Conservation (phyloP, 2,797 vertebrate species). For the Liparis tanakae region DNA sequence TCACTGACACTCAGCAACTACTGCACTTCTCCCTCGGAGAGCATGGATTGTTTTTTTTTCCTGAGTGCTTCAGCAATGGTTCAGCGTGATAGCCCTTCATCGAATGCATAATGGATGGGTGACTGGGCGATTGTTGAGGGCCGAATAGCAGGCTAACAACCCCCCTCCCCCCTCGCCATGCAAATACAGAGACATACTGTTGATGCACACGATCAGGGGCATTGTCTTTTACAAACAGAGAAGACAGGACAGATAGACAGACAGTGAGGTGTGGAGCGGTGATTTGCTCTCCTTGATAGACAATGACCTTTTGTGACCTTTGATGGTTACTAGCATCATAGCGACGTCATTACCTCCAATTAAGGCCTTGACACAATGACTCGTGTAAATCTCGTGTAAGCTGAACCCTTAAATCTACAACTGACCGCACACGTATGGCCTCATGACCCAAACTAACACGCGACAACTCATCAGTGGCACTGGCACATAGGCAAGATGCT, state of each 20-base stretch:
- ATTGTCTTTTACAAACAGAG: conserved; percentile 45
- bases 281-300: conserved; percentile 44
- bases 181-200: conserved; percentile 46
- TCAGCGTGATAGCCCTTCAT: conserved; percentile 80
- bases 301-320: conserved; percentile 58
- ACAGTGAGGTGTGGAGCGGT: conserved; percentile 33
- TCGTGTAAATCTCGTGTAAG: conserved; percentile 37
- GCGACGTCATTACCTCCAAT: conserved; percentile 43
- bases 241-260: conserved; percentile 21
- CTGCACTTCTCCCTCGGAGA: conserved; percentile 59
- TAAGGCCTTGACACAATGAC: conserved; percentile 52
- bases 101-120: conserved; percentile 67
- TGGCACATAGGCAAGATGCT: conserved; percentile 60
- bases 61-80: conserved; percentile 78
- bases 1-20: conserved; percentile 59
- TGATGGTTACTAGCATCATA: conserved; percentile 43
- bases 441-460: conserved; percentile 36
- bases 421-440: conserved; percentile 38
- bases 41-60: conserved; percentile 63
- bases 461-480: conserved; percentile 50
- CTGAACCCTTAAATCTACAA: conserved; percentile 43
- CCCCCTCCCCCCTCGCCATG: conserved; percentile 17
- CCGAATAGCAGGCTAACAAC: conserved; percentile 22
- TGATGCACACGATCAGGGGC: conserved; percentile 47
- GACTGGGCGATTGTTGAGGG: conserved; percentile 53